Percentiles rank a stretch among this genome's conserved stretches.
These are phyloP conservation scores for Zalophus californianus DNA, from an alignment of 2,797 vertebrate genomes.

Conservation along the genomic window DNA sequence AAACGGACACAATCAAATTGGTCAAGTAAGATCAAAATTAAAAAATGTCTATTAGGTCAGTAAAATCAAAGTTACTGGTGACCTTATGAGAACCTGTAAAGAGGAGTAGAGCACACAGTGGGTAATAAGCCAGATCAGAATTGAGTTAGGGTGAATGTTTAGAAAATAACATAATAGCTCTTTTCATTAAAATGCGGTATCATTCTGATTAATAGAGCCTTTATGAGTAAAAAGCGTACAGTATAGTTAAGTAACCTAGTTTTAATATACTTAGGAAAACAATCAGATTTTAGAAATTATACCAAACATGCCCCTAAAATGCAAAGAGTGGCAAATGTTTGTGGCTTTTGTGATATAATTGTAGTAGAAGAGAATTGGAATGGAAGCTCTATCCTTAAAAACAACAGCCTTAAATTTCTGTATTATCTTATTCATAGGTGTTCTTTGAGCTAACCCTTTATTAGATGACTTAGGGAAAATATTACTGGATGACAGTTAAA, in stretches of 20 bases:
- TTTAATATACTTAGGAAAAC: slow-evolving; percentile 31
- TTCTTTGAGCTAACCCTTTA: slow-evolving; percentile 19
- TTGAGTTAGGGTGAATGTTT: neutral
- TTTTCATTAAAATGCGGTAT: neutral
- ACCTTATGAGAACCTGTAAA: neutral
- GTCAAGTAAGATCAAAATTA: neutral
- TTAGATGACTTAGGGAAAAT: slow-evolving; percentile 47
- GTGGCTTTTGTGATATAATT: neutral
- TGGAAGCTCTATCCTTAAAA: neutral
- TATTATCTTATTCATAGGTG: neutral
- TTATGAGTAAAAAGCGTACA: neutral
- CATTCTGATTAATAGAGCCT: slow-evolving; percentile 4
- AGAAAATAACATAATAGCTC: neutral
- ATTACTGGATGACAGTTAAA: slow-evolving; percentile 3
- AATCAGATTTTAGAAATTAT: neutral
- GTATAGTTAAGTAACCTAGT: neutral
- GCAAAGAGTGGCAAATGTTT: slow-evolving; percentile 27
- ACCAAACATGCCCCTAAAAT: neutral
- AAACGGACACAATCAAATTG: neutral
- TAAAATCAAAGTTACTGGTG: neutral
- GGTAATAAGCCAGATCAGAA: neutral
- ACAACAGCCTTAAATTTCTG: neutral
- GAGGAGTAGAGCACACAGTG: neutral
- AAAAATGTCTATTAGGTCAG: neutral
- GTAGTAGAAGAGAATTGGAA: slow-evolving; percentile 15